phyloP scores from a whole-genome alignment of 2,113 vertebrate species.

The Apistogramma diplotaenia region DNA sequence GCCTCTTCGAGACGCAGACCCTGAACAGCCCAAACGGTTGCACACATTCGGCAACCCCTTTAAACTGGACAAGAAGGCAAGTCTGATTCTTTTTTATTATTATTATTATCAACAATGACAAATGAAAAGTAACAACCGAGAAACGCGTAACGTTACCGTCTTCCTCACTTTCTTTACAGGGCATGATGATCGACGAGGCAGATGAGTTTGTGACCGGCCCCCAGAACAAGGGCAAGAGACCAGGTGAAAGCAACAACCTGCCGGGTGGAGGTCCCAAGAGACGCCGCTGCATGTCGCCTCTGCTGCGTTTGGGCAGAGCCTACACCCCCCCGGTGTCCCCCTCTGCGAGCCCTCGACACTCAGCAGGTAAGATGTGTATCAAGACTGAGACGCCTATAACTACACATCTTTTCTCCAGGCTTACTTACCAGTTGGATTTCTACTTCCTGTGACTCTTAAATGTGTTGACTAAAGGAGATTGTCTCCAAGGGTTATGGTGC shows the following conservation, averaged over 20 bases:
- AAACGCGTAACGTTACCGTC: neutral
- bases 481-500: neutral
- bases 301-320: conserved; percentile 80
- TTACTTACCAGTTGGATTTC: neutral
- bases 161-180: conserved; percentile 59
- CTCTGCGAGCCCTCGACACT: conserved; percentile 51
- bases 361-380: conserved; percentile 28
- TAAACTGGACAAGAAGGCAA: conserved; percentile 97
- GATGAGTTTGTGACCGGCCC: conserved; percentile 94
- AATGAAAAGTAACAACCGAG: neutral
- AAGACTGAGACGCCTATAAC: neutral
- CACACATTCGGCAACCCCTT: conserved; percentile 98
- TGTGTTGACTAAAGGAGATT: neutral
- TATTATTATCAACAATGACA: neutral
- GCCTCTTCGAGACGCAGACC: conserved; percentile 92
- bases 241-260: conserved; percentile 80
- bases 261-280: conserved; percentile 83
- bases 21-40: conserved; percentile 92
- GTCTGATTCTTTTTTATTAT: neutral
- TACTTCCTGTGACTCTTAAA: neutral
- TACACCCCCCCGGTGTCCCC: conserved; percentile 82
- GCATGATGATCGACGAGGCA: conserved; percentile 99
- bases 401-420: neutral
- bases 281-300: conserved; percentile 87
- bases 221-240: conserved; percentile 90